Base-by-base conservation (phyloP, 1,140 invertebrate genomes). In the Dreissena rostriformis region DNA sequence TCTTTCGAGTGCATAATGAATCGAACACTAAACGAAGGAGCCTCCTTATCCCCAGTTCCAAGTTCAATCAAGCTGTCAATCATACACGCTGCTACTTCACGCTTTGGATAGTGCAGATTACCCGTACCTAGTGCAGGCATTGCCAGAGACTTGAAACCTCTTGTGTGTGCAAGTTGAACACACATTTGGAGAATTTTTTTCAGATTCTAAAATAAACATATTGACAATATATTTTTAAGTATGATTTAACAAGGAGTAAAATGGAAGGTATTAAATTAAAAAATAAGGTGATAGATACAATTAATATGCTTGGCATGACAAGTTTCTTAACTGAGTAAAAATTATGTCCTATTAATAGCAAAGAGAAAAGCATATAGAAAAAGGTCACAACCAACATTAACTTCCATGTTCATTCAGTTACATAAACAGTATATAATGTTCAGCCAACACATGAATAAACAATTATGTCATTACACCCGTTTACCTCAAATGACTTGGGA, bases 111-210 rank as follows among this genome's bases (percentile, higher is more conserved):
- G 17, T 68, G 49, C 52, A 83, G 65, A 68, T 29, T 65, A 1
- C 81, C 81, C 19, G 65, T 83, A 26, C 81, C 81, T 5, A 83
- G 28, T 14, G 73, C 81, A 51, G 81, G 81, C 15, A 83, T 74
- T 2, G 81, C 81, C 39, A 83, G 7, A 24, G 81, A 83, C 22
- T 29, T 39, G 17, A 55, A 17, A 0, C 51, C 15, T 49, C 66
- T 74, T 29, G 39, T 28, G 11, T 75, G 22, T n/a, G 71, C 55
- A 24, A 70, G 19, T 2, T 57, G 2, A 11, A 83, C 17, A 53
- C 57, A 4, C 39, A 39, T 57, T 17, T 61, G 51, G 11, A 80
- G 22, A 7, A 70, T 67, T 11, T 71, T 57, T 15, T 49, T 57
- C 17, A 71, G 71, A 15, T 66, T 57, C 78, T 80, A 52, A 29